Evolutionary conservation across 2,113 vertebrate species (phyloP), one percentile per base, ranked within the genome.

Genomic region (Petrocephalus microphthalmus): DNA sequence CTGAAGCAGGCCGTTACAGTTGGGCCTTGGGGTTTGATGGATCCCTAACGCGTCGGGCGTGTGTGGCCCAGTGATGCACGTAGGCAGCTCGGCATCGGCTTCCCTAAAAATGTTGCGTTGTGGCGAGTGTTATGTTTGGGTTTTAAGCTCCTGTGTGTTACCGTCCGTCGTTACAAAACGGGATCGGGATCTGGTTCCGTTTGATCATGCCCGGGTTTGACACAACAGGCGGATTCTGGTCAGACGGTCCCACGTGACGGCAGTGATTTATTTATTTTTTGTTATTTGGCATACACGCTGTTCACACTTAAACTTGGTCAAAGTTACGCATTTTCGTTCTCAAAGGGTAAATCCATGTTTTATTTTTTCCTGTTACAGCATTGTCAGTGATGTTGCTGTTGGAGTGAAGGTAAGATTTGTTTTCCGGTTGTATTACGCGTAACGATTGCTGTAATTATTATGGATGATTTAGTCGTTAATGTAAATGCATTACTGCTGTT

Each of bases 301-400:
- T n/a, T 60, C 7, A 42, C 13, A 10, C 8, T 54, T 54, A 54
- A 54, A 78, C 71, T 78, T 78, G 1, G 37, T 82, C 37, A 47
- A 47, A 83, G 45, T 49, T 22, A 20, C 33, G 37, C 49, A 7
- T n/a, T 83, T 83, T 22, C 49, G 45, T 13, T 8, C 10, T 19
- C 42, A 83, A 11, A 45, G 1, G 37, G 33, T 78, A 78, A 83
- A 83, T 83, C 17, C 2, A 37, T 88, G 84, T 57, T 4, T 60
- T 84, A 42, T 15, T 52, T 51, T 4, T 53, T 84, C 52, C 88
- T 25, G 56, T 45, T 84, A 52, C 84, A 92, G 91, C 89, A 89
- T 91, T 91, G 88, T 88, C 89, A 92, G 89, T 86, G 92, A 93
- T 92, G 91, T 93, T 91, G 91, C 92, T 89, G 92, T 93, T 90